Evolutionary conservation across 2,113 vertebrate genomes (phyloP).

Genomic region (Lasiurus cinereus): DNA sequence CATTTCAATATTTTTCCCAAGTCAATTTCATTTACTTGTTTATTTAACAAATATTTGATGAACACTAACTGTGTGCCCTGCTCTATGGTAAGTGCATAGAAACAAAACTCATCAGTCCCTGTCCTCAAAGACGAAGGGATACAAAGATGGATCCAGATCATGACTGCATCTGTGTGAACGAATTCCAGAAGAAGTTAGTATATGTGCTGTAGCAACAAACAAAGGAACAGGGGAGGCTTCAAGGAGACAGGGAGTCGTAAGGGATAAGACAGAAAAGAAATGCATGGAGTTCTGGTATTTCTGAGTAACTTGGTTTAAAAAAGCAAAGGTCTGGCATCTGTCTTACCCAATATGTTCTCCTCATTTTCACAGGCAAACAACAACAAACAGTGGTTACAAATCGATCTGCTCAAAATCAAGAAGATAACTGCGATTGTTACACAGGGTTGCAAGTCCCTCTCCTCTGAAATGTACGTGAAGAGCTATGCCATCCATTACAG

Average conservation of each 20-base stretch:
- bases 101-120: not conserved
- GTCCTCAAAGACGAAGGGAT: not conserved
- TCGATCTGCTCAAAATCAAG: constrained; percentile 92
- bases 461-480: constrained; percentile 91
- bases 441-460: constrained; percentile 92
- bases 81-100: not conserved
- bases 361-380: constrained; percentile 88
- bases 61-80: not conserved
- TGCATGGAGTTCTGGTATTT: not conserved
- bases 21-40: constrained; percentile 37
- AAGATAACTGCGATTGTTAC: constrained; percentile 96
- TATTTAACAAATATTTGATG: not conserved
- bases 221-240: not conserved
- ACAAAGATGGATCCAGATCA: not conserved
- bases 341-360: not conserved
- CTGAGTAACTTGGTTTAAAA: not conserved
- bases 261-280: not conserved
- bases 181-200: not conserved
- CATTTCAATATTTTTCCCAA: constrained; percentile 5
- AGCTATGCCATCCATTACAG: constrained; percentile 92
- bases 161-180: not conserved
- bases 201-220: not conserved
- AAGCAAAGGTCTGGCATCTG: not conserved
- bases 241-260: not conserved
- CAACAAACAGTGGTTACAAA: constrained; percentile 94